Evolutionary conservation across 2,797 vertebrate species (phyloP).

Genomic region (Notamacropus eugenii): DNA sequence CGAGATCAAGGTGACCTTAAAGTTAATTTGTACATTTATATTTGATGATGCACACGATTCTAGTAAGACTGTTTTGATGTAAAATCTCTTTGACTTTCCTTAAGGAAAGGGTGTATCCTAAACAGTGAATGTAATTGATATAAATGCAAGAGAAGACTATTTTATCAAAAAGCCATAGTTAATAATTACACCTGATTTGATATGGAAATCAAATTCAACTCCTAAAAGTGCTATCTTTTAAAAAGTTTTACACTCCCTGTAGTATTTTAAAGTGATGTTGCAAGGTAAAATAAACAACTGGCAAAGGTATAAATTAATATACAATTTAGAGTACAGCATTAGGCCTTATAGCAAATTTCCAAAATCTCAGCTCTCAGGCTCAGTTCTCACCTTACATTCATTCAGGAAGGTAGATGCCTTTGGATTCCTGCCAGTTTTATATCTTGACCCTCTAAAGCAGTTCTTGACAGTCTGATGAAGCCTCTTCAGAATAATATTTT

Average conservation of each 20-base stretch:
- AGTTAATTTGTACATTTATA: slow-evolving; percentile 19
- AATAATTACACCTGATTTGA: neutral
- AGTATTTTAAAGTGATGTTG: slow-evolving; percentile 20
- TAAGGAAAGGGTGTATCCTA: slow-evolving; percentile 8
- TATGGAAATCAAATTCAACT: slow-evolving; percentile 10
- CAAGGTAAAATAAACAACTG: neutral
- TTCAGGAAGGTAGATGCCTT: neutral
- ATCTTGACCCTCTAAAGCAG: neutral
- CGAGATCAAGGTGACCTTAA: neutral
- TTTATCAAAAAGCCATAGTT: neutral
- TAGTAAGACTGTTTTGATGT: slow-evolving; percentile 30
- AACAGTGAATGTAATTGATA: slow-evolving; percentile 25
- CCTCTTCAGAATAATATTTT: neutral
- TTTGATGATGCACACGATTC: slow-evolving; percentile 19
- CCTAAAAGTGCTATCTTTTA: slow-evolving; percentile 19
- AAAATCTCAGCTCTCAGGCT: slow-evolving; percentile 12
- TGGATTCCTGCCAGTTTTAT: neutral
- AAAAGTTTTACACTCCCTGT: neutral
- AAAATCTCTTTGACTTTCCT: neutral
- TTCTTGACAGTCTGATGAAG: neutral
- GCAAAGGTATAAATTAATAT: neutral
- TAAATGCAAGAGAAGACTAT: slow-evolving; percentile 52
- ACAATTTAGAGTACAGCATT: slow-evolving; percentile 8
- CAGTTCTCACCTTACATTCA: slow-evolving; percentile 31
- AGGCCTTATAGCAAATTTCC: neutral